These are phyloP conservation scores for Genyomyrus donnyi DNA, from an alignment of 2,113 vertebrate species.

Conservation along the genomic window DNA sequence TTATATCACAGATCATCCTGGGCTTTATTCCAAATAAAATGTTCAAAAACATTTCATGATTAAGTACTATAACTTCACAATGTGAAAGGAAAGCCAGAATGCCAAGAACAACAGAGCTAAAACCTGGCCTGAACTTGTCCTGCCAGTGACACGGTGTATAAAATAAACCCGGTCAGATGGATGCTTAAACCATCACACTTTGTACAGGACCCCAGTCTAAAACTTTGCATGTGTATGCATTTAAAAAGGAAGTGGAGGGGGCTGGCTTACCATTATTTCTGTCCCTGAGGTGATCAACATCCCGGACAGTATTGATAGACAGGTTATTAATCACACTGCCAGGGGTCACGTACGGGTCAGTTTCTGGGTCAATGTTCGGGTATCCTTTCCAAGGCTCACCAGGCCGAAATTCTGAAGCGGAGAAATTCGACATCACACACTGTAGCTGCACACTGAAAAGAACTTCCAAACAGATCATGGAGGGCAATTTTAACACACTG, in stretches of 20 bases:
- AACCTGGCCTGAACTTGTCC: background rate
- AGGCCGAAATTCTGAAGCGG: slow-evolving; percentile 85
- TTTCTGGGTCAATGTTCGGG: slow-evolving; percentile 99
- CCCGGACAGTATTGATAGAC: slow-evolving; percentile 98
- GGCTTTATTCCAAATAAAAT: background rate
- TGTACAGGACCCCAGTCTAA: background rate
- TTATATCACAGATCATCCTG: background rate
- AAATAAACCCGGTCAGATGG: background rate
- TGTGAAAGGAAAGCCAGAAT: background rate
- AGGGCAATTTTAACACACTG: background rate
- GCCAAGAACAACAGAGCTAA: background rate
- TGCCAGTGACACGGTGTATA: background rate
- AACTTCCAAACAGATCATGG: background rate
- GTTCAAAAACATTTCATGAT: background rate
- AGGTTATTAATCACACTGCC: slow-evolving; percentile 99
- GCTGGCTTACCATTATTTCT: slow-evolving; percentile 81
- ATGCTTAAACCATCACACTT: background rate
- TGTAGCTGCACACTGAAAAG: background rate
- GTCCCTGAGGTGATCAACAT: slow-evolving; percentile 99
- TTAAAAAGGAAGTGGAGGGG: background rate
- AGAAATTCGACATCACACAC: background rate
- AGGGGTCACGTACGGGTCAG: slow-evolving; percentile 98
- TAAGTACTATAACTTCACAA: background rate
- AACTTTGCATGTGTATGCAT: background rate
- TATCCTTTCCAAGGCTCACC: slow-evolving; percentile 99